These are phyloP conservation scores for Crotophaga sulcirostris DNA, from an alignment of 2,113 vertebrate species.

Conservation along the genomic window DNA sequence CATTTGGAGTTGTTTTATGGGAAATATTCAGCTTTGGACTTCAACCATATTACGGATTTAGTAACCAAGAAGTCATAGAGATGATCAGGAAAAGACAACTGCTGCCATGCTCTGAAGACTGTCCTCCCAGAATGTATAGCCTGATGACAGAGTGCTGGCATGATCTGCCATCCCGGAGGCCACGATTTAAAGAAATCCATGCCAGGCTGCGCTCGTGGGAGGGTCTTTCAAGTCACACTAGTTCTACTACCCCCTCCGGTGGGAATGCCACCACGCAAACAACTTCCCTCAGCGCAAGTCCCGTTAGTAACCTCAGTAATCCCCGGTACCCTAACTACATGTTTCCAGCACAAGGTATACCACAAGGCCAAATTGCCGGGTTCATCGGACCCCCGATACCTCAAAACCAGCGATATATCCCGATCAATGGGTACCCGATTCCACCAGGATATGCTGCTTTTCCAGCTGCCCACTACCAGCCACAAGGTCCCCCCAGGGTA, in stretches of 20 bases:
- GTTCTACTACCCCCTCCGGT: constrained; percentile 94
- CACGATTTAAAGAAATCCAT: constrained; percentile 94
- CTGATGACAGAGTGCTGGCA: constrained; percentile 99
- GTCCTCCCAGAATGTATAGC: constrained; percentile 91
- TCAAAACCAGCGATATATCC: constrained; percentile 93
- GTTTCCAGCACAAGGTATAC: constrained; percentile 87
- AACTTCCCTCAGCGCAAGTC: constrained; percentile 96
- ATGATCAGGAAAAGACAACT: constrained; percentile 96
- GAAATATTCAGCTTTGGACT: constrained; percentile 98
- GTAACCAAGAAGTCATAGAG: constrained; percentile 98
- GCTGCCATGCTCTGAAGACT: constrained; percentile 95
- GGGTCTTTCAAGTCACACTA: constrained; percentile 92
- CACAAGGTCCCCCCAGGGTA: constrained; percentile 81
- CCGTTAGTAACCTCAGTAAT: constrained; percentile 96
- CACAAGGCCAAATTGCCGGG: constrained; percentile 85
- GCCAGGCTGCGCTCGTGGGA: constrained; percentile 93
- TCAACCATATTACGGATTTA: constrained; percentile 95
- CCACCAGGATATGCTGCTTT: constrained; percentile 95
- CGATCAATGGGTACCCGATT: constrained; percentile 95
- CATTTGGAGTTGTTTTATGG: constrained; percentile 95
- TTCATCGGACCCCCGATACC: constrained; percentile 84
- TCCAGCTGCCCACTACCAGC: constrained; percentile 88
- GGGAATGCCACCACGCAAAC: constrained; percentile 98
- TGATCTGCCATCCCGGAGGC: constrained; percentile 89
- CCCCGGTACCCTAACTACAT: constrained; percentile 91